phyloP scores from a whole-genome alignment of 1,140 invertebrate species.

The Chlorops oryzae region DNA sequence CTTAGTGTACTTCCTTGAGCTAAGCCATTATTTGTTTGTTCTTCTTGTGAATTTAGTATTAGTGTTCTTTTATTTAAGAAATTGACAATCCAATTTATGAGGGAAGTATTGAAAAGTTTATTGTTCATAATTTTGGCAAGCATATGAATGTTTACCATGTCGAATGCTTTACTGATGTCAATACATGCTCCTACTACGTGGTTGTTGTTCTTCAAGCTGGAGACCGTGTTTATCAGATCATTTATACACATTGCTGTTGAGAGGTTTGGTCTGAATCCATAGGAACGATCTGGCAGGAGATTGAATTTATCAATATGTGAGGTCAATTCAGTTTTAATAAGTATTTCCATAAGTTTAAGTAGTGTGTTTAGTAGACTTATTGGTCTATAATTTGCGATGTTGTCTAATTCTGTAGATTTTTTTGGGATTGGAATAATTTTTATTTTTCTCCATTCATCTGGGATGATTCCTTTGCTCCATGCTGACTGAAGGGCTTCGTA shows the following conservation, averaged over 20 bases:
- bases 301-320: neutral
- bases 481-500: neutral
- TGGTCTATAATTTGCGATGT: neutral
- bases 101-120: too few species aligned
- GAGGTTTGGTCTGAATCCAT: neutral
- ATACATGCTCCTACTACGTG: too few species aligned
- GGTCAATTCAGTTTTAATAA: neutral
- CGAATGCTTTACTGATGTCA: too few species aligned
- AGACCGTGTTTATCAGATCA: too few species aligned
- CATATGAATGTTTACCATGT: too few species aligned
- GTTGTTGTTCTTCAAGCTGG: too few species aligned
- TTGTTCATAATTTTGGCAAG: too few species aligned
- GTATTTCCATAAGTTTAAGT: neutral
- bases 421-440: neutral
- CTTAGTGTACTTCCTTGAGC: too few species aligned
- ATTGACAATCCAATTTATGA: too few species aligned
- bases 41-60: too few species aligned
- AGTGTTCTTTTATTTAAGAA: too few species aligned
- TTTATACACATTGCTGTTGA: neutral
- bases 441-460: neutral
- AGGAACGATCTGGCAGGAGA: neutral
- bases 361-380: neutral
- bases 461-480: neutral
- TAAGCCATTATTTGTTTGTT: too few species aligned
- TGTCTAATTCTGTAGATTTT: neutral